A percentile compares a stretch with the other conserved stretches of the same genome.
Evolutionary conservation across 1,140 invertebrate species (phyloP).

Genomic region (Araneus ventricosus): DNA sequence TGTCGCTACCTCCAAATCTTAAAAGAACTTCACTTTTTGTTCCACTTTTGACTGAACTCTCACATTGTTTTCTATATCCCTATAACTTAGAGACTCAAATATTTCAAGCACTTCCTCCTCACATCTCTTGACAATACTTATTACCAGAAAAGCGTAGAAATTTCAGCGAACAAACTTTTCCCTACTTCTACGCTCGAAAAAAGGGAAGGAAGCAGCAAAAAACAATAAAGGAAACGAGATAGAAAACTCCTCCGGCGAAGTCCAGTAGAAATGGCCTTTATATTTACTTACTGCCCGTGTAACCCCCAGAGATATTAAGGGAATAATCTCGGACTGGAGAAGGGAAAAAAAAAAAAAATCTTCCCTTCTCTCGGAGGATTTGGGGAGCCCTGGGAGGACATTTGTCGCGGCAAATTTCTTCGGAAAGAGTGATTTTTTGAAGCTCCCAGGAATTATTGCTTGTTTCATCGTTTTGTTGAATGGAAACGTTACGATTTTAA

Average conservation of each 20-base stretch:
- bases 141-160: conserved; percentile 5
- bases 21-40: no score
- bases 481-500: background rate
- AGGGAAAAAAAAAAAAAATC: background rate
- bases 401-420: conserved; percentile 63
- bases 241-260: background rate
- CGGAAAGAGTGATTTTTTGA: conserved; percentile 6
- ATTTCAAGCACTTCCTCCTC: background rate
- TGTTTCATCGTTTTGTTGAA: background rate
- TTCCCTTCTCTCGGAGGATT: conserved; percentile 22
- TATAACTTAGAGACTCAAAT: background rate
- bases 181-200: background rate
- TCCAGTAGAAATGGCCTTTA: conserved; percentile 21
- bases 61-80: background rate
- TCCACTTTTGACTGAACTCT: no score
- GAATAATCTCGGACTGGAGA: conserved; percentile 45
- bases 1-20: no score
- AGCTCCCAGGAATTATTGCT: background rate
- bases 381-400: conserved; percentile 2
- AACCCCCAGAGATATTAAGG: conserved; percentile 64
- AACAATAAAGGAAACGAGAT: background rate
- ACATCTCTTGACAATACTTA: conserved; percentile 10
- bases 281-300: conserved; percentile 47
- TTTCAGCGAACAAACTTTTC: conserved; percentile 7
- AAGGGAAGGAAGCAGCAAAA: background rate